Percentiles rank a stretch among this genome's conserved stretches.
These are phyloP conservation scores for Semicossyphus pulcher DNA, from an alignment of 2,113 vertebrate species.

Conservation along the genomic window DNA sequence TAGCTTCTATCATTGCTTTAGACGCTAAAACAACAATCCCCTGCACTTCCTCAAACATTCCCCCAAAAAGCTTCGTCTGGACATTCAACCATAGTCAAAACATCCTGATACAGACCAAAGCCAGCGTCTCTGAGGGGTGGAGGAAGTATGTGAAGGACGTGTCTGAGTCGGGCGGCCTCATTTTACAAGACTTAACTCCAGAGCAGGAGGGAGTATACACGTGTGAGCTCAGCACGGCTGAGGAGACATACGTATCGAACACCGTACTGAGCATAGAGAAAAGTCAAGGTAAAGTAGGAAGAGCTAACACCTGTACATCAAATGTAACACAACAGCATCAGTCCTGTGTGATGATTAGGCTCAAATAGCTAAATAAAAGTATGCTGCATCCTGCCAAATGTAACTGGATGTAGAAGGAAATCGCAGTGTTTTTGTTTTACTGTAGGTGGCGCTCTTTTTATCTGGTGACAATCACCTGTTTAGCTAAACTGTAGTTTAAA, in stretches of 20 bases:
- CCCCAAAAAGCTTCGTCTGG: slow-evolving; percentile 18
- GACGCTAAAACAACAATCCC: background rate
- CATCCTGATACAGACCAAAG: background rate
- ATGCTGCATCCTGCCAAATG: too few relatives aligned
- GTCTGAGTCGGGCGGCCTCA: slow-evolving; percentile 7
- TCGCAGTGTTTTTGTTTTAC: too few relatives aligned
- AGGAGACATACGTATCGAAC: background rate
- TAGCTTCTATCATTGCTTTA: background rate
- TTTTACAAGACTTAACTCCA: background rate
- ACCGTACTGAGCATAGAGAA: too few relatives aligned
- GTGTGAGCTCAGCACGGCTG: slow-evolving; percentile 25
- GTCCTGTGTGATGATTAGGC: too few relatives aligned
- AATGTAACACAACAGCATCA: too few relatives aligned
- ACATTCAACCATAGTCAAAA: slow-evolving; percentile 13
- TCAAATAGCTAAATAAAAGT: too few relatives aligned
- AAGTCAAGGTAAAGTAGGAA: too few relatives aligned
- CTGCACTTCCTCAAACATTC: slow-evolving; percentile 19
- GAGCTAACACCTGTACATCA: too few relatives aligned
- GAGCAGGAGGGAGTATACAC: slow-evolving; percentile 33
- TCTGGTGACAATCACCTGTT: too few relatives aligned
- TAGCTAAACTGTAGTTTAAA: too few relatives aligned
- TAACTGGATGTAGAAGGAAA: too few relatives aligned
- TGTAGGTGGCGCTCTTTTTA: too few relatives aligned
- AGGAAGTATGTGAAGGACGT: background rate
- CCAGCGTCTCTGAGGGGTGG: background rate